Percentiles rank a stretch among this genome's conserved stretches.
Conservation (phyloP, 2,113 vertebrate species). For the Ictalurus punctatus region DNA sequence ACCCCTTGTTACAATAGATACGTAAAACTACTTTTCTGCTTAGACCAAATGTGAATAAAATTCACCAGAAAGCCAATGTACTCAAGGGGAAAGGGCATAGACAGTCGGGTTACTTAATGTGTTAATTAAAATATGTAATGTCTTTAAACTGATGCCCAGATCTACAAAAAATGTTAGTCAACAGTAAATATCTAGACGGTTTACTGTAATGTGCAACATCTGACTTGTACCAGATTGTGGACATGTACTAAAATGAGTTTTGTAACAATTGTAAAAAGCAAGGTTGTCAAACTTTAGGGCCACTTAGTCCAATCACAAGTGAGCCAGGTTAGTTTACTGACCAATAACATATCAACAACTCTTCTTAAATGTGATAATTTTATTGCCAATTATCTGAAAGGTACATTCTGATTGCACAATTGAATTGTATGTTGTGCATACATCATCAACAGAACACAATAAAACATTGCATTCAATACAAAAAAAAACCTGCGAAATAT, state of each 20-base stretch:
- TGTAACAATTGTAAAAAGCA: background rate
- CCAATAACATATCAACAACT: background rate
- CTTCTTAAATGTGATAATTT: background rate
- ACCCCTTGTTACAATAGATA: background rate
- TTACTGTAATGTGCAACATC: background rate
- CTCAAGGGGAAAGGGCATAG: background rate
- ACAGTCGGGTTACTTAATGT: background rate
- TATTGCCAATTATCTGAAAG: background rate
- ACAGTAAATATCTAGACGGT: background rate
- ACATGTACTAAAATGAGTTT: background rate
- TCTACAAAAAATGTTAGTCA: background rate
- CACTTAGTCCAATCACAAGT: background rate
- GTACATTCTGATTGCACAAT: background rate
- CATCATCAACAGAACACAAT: background rate
- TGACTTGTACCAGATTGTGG: background rate
- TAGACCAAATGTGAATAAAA: background rate
- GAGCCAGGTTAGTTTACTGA: background rate
- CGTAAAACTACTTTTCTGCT: background rate
- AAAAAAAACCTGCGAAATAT: background rate
- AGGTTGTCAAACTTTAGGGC: background rate
- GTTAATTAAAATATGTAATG: background rate
- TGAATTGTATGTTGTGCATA: background rate
- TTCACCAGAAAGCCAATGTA: background rate
- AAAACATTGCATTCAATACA: background rate
- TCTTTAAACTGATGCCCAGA: background rate